These are phyloP conservation scores for Neolamprologus longior DNA, from an alignment of 2,113 vertebrate species.

Conservation along the genomic window DNA sequence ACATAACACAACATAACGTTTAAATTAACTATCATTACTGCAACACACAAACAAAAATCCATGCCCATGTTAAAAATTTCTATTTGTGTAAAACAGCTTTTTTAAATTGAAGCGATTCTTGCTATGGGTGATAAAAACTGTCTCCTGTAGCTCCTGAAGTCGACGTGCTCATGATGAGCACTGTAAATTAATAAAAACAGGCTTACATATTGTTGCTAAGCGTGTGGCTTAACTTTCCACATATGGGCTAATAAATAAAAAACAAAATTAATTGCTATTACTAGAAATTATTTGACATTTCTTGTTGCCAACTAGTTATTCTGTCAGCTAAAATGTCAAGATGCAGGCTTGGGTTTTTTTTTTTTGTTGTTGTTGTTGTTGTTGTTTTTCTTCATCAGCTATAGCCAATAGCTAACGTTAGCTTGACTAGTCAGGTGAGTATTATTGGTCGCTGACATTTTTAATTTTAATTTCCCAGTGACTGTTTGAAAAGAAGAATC, in stretches of 20 bases:
- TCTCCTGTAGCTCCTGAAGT: not conserved
- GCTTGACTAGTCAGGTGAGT: not conserved
- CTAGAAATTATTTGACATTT: not conserved
- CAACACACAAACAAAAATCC: not conserved
- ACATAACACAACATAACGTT: not conserved
- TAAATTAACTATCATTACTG: not conserved
- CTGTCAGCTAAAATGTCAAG: not conserved
- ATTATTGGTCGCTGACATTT: not conserved
- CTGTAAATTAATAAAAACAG: not conserved
- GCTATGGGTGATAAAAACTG: not conserved
- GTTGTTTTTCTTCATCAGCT: not conserved
- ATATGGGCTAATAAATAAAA: not conserved
- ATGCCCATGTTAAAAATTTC: not conserved
- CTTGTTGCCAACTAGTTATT: not conserved
- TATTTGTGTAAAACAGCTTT: not conserved
- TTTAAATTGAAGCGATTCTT: not conserved
- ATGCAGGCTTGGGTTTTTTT: rapidly evolving
- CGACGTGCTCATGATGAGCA: not conserved
- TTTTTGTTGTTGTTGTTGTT: not conserved
- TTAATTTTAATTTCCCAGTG: not conserved
- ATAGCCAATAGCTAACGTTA: not conserved
- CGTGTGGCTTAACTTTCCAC: not conserved
- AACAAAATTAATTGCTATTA: not conserved
- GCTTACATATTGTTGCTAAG: not conserved
- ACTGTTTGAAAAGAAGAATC: not conserved